Percentiles rank a stretch among this genome's conserved stretches.
Evolutionary conservation across 2,113 vertebrate genomes (phyloP).

Genomic region (Fregetta grallaria): DNA sequence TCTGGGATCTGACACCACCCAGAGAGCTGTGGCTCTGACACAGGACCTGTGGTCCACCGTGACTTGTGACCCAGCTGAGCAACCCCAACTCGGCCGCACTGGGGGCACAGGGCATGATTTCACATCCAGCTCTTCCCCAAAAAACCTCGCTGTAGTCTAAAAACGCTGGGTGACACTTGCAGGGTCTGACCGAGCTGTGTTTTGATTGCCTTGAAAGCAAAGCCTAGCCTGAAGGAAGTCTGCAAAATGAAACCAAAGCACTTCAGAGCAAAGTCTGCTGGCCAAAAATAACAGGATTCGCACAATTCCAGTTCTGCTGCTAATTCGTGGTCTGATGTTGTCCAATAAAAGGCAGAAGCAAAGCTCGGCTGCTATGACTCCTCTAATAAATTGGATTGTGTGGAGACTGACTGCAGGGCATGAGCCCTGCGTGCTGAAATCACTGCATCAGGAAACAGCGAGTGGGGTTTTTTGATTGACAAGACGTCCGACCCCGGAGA

Average conservation of each 20-base stretch:
- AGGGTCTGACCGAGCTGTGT: not conserved
- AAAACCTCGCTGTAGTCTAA: not conserved
- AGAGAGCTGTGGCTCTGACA: not conserved
- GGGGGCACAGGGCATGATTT: not conserved
- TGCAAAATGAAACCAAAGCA: constrained; percentile 28
- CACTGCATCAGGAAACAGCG: not conserved
- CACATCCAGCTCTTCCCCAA: not conserved
- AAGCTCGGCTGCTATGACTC: constrained; percentile 27
- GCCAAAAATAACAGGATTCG: constrained; percentile 48
- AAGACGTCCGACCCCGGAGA: not conserved
- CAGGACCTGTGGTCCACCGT: not conserved
- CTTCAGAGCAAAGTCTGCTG: not conserved
- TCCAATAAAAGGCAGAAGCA: constrained; percentile 22
- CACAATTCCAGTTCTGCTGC: constrained; percentile 20
- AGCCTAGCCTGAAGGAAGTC: constrained; percentile 16
- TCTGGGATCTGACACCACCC: not conserved
- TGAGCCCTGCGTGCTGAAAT: not conserved
- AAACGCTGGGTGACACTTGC: not conserved
- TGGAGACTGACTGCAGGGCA: constrained; percentile 59
- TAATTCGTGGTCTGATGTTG: constrained; percentile 5
- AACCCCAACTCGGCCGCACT: rapidly evolving
- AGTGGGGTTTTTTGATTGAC: constrained; percentile 53
- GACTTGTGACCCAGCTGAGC: not conserved
- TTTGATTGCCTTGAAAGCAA: constrained; percentile 58
- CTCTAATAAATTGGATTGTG: constrained; percentile 61